Conservation (phyloP, 2,888 invertebrate genomes). For the Drosophila formosana region DNA sequence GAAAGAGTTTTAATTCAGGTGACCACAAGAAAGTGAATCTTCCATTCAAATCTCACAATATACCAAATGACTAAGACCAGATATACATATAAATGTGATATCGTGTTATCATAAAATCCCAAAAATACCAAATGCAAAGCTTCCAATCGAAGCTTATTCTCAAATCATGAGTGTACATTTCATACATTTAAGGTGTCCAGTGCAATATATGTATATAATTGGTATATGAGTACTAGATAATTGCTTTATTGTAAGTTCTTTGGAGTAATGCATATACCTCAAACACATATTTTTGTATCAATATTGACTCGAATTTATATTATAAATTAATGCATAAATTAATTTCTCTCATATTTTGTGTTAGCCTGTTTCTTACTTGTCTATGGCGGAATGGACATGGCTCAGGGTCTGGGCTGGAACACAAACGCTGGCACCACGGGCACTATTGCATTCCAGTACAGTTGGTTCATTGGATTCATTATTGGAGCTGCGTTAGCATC, state of each 20-base stretch:
- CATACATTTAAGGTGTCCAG: too few relatives aligned
- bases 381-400: constrained; percentile 75
- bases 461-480: constrained; percentile 80
- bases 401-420: constrained; percentile 72
- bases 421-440: not conserved
- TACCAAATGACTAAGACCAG: not conserved
- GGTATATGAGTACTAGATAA: too few relatives aligned
- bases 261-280: too few relatives aligned
- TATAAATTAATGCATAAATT: too few relatives aligned
- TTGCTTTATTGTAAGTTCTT: too few relatives aligned
- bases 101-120: constrained; percentile 19
- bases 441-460: constrained; percentile 59
- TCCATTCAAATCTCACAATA: not conserved
- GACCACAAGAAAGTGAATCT: not conserved
- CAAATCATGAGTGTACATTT: not conserved
- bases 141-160: constrained; percentile 21
- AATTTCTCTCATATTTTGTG: not conserved
- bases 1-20: constrained; percentile 24
- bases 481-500: constrained; percentile 67
- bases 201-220: too few relatives aligned
- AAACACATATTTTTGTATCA: too few relatives aligned
- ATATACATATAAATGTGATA: not conserved
- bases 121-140: constrained; percentile 10
- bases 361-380: constrained; percentile 61
- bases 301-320: too few relatives aligned